Base-by-base conservation (phyloP, 2,113 vertebrate genomes). In the Empidonax traillii region DNA sequence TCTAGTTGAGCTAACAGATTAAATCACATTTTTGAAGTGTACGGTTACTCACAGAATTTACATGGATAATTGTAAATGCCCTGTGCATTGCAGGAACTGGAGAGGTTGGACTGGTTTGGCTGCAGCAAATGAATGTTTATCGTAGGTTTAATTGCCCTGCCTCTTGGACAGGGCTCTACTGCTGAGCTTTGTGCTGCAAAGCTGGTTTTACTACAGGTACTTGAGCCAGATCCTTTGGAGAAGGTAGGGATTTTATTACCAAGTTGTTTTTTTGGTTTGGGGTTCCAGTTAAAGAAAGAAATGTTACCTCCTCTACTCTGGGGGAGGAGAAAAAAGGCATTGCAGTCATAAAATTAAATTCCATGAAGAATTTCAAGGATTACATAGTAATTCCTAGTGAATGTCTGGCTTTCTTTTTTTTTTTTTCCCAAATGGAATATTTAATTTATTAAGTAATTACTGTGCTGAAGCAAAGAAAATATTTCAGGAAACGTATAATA, bases 241-340 rank as follows among this genome's bases (percentile, higher is more conserved):
- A 79, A 82, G 53, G 13, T 0, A 58, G 18, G 22, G 23, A 25
- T 63, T 87, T 87, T 85, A 87, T 43, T 47, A 87, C 8, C 10
- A 33, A 47, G 12, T 14, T 67, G 15, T 6, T 43, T 69, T 67
- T 67, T 68, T 71, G 12, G 13, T 75, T 82, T 71, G 39, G 17
- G 22, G 14, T 46, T 92, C 39, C 43, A 55, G 16, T 28, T 65
- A 52, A 72, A 63, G 33, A 56, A 81, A 47, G 20, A 76, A 51
- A 25, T 33, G 13, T 4, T 63, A 67, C 13, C 7, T 56, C 27
- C 9, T 79, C 20, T 74, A 1, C 44, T 68, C 11, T 0, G 1
- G 7, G 11, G 3, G 4, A 0, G 3, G 3, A 3, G 2, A 8
- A 12, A 31, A 43, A 67, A 53, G 16, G 31, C 31, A 76, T 22